Evolutionary conservation across 1,140 invertebrate genomes (phyloP).

Genomic region (Bathynomus jamesi): DNA sequence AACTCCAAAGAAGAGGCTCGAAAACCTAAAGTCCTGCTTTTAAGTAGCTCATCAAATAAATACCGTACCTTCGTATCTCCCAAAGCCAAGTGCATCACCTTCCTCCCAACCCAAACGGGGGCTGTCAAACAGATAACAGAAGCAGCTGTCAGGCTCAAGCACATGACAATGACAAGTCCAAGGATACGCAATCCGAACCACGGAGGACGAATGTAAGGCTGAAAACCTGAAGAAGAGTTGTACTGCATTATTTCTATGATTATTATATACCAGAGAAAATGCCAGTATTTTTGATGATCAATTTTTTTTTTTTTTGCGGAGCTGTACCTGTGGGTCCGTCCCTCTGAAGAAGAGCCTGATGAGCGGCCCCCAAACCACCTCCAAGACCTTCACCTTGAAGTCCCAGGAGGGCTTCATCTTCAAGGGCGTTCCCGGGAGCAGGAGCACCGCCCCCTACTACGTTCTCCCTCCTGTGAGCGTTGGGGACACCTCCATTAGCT

Average conservation of each 20-base stretch:
- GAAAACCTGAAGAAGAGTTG: slow-evolving; percentile 50
- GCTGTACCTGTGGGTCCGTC: slow-evolving; percentile 56
- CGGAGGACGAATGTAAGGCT: slow-evolving; percentile 75
- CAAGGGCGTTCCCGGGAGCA: not conserved
- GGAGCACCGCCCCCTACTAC: not conserved
- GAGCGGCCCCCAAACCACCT: slow-evolving; percentile 64
- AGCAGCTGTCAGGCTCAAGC: slow-evolving; percentile 70
- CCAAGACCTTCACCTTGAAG: slow-evolving; percentile 16
- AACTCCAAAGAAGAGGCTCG: no score
- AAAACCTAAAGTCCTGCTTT: no score
- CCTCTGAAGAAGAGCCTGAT: slow-evolving; percentile 68
- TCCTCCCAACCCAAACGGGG: slow-evolving; percentile 81
- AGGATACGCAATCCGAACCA: slow-evolving; percentile 69
- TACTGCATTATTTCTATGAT: no score
- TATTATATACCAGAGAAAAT: no score
- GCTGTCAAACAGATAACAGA: slow-evolving; percentile 76
- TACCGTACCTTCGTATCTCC: slow-evolving; percentile 47
- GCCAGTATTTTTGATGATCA: no score
- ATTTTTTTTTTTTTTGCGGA: no score
- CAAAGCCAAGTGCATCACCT: slow-evolving; percentile 77
- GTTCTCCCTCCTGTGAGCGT: not conserved
- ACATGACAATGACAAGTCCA: slow-evolving; percentile 69
- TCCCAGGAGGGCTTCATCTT: not conserved
- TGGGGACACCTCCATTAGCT: not conserved
- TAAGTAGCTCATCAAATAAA: no score